phyloP scores from a whole-genome alignment of 2,113 vertebrate genomes.

The Balaenoptera acutorostrata region DNA sequence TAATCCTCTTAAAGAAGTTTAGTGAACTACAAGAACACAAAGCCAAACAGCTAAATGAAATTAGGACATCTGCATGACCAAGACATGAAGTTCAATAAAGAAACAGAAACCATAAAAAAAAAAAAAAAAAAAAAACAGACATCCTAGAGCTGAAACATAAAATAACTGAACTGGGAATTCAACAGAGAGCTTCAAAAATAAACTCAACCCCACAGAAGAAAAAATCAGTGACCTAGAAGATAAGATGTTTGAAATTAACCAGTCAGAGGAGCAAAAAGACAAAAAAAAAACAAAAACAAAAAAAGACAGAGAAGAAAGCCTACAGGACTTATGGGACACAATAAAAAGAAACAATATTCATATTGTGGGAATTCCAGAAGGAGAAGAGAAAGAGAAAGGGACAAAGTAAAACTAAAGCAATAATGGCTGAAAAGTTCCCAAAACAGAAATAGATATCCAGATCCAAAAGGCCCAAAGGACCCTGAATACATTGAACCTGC shows the following conservation, averaged over 20 bases:
- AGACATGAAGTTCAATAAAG: background rate
- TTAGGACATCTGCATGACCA: background rate
- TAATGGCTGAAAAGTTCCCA: background rate
- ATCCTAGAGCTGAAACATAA: background rate
- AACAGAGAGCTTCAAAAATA: background rate
- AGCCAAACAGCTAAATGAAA: background rate
- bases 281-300: background rate
- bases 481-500: background rate
- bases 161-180: background rate
- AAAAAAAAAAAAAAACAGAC: background rate
- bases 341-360: background rate
- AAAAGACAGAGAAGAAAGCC: background rate
- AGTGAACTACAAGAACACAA: background rate
- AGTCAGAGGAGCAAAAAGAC: background rate
- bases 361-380: background rate
- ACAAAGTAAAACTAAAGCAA: background rate
- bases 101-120: background rate
- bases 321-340: background rate
- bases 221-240: background rate
- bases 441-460: background rate
- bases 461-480: background rate
- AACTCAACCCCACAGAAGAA: background rate
- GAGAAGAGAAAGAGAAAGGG: background rate
- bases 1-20: background rate
- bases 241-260: background rate